Evolutionary conservation across 2,888 invertebrate species (phyloP), one percentile per base, ranked within the genome.

Genomic region (Allygus modestus): DNA sequence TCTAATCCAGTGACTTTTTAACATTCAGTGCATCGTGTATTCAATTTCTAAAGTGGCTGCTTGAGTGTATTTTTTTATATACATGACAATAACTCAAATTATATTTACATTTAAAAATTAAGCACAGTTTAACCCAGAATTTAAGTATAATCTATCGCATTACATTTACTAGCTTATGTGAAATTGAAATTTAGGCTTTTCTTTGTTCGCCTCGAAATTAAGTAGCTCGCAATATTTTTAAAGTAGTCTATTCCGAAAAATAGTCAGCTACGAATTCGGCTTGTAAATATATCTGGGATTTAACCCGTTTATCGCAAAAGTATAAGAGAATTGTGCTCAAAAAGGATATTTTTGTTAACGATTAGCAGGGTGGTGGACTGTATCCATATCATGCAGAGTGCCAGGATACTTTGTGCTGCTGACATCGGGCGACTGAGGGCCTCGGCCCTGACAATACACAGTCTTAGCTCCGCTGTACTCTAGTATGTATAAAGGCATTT

Each of bases 401-500:
- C 1, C 31, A 4, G 73, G 43, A 43, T 20, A 73, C 73, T n/a
- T 11, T 73, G 73, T 73, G 73, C 73, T 73, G 73, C 73, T 73
- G 33, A 43, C 33, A 9, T 33, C 31, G 2, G 15, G 1, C 20
- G 61, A 5, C 11, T 28, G 69, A 61, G 61, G 61, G 61, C 12
- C 23, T 61, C 61, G n/a, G 37, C n/a, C 71, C 71, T 23, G 73
- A 73, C 73, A 73, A 73, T 73, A 73, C 28, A 37, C 41, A 43
- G 73, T 73, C 73, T 73, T 71, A 43, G 73, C 73, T 73, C 73
- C 26, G 73, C 43, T 73, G 73, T 73, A 73, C 43, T 73, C 43
- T 73, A 73, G 43, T 73, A 73, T 73, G 73, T 73, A 73, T 73
- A 73, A 73, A 73, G 73, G 73, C 73, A 73, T 73, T 73, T 73